These are phyloP conservation scores for Drosophila recens DNA, from an alignment of 2,888 invertebrate species.

Conservation along the genomic window DNA sequence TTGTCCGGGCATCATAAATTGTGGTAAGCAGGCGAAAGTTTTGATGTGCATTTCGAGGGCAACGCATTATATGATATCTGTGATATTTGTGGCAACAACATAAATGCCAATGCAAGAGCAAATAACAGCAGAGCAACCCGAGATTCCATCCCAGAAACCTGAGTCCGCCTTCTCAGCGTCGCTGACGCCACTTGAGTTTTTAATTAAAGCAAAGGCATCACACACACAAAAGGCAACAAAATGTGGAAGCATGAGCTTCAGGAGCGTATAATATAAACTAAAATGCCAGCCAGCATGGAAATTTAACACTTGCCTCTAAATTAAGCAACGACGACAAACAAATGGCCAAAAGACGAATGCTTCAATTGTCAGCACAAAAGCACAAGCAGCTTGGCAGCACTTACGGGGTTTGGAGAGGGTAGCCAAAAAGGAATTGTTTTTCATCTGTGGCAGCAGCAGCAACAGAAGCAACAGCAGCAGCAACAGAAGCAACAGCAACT, in stretches of 20 bases:
- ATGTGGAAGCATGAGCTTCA: slow-evolving; percentile 51
- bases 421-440: slow-evolving; percentile 65
- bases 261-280: slow-evolving; percentile 67
- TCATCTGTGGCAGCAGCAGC: slow-evolving; percentile 44
- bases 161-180: neutral
- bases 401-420: neutral
- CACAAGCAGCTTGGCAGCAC: slow-evolving; percentile 13
- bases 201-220: slow-evolving; percentile 72
- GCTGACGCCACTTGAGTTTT: slow-evolving; percentile 74
- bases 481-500: slow-evolving; percentile 6
- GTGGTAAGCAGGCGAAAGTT: slow-evolving; percentile 54
- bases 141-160: slow-evolving; percentile 11
- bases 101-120: slow-evolving; percentile 42
- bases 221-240: slow-evolving; percentile 73
- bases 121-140: slow-evolving; percentile 4
- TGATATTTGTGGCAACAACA: slow-evolving; percentile 51
- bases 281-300: slow-evolving; percentile 73
- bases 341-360: slow-evolving; percentile 62
- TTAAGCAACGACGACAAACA: slow-evolving; percentile 61
- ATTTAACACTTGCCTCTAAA: slow-evolving; percentile 77
- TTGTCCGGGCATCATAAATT: slow-evolving; percentile 68
- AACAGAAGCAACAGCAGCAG: neutral
- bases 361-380: slow-evolving; percentile 68
- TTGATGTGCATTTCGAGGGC: slow-evolving; percentile 55
- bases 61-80: slow-evolving; percentile 50